These are phyloP conservation scores for Amphiprion ocellaris DNA, from an alignment of 2,113 vertebrate species.

Conservation along the genomic window DNA sequence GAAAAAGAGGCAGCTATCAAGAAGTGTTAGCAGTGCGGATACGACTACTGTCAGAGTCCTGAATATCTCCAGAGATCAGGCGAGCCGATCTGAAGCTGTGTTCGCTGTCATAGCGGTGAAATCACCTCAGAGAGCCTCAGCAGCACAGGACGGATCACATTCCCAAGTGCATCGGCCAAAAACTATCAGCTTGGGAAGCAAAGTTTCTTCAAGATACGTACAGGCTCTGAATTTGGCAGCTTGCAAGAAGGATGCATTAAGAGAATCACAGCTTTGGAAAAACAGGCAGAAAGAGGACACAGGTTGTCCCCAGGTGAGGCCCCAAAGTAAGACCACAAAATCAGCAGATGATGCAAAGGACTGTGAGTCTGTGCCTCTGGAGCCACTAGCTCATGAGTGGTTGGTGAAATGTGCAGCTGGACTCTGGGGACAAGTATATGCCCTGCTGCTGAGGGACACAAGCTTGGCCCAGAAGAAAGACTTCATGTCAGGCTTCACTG, in stretches of 20 bases:
- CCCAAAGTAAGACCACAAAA: constrained; percentile 67
- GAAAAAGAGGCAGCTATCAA: background rate
- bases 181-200: constrained; percentile 76
- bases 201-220: constrained; percentile 51
- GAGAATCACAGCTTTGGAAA: constrained; percentile 56
- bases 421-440: constrained; percentile 89
- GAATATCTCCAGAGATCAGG: constrained; percentile 66
- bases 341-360: constrained; percentile 76
- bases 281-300: constrained; percentile 58
- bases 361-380: constrained; percentile 84
- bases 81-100: constrained; percentile 68
- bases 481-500: too few species aligned
- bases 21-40: constrained; percentile 30
- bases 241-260: constrained; percentile 28
- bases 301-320: constrained; percentile 66
- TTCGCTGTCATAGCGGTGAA: constrained; percentile 79
- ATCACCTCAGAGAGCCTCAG: constrained; percentile 55
- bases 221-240: background rate
- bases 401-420: constrained; percentile 88
- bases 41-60: constrained; percentile 63
- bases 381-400: constrained; percentile 91
- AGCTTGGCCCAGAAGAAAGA: constrained; percentile 17
- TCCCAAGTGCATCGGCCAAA: constrained; percentile 43
- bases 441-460: constrained; percentile 87
- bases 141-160: background rate